Evolutionary conservation across 2,888 invertebrate genomes (phyloP).

Genomic region (Eupithecia abbreviata): DNA sequence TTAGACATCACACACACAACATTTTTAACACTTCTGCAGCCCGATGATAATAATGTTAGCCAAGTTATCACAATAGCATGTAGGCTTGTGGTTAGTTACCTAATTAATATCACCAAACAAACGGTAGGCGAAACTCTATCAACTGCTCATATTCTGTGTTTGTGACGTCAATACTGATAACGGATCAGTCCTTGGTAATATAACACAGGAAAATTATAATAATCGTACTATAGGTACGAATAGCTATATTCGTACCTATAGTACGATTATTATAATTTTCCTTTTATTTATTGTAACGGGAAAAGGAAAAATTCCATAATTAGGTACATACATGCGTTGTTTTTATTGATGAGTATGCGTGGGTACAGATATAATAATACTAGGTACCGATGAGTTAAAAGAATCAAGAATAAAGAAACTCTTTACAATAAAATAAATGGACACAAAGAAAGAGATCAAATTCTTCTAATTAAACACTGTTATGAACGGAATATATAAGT

Average conservation of each 20-base stretch:
- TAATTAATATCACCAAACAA: conserved; percentile 9
- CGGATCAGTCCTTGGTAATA: conserved; percentile 22
- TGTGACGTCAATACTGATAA: conserved; percentile 42
- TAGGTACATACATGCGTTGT: background rate
- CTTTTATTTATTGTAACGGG: background rate
- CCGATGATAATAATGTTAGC: background rate
- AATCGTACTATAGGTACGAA: background rate
- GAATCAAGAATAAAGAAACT: no score
- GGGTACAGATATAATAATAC: no score
- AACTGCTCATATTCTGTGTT: conserved; percentile 16
- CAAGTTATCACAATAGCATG: background rate
- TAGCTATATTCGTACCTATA: no score
- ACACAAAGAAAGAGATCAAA: no score
- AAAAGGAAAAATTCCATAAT: background rate
- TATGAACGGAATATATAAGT: no score
- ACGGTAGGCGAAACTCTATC: background rate
- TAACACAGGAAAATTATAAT: conserved; percentile 23
- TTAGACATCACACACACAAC: no score
- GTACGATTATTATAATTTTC: no score
- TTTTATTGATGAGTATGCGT: background rate
- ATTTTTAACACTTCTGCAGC: no score
- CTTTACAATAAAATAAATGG: no score
- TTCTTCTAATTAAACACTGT: no score
- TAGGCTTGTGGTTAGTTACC: background rate
- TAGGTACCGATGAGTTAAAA: no score